Evolutionary conservation across 2,888 invertebrate genomes (phyloP), one percentile per base, ranked within the genome.

Genomic region (Lepidocyrtoides sp.): DNA sequence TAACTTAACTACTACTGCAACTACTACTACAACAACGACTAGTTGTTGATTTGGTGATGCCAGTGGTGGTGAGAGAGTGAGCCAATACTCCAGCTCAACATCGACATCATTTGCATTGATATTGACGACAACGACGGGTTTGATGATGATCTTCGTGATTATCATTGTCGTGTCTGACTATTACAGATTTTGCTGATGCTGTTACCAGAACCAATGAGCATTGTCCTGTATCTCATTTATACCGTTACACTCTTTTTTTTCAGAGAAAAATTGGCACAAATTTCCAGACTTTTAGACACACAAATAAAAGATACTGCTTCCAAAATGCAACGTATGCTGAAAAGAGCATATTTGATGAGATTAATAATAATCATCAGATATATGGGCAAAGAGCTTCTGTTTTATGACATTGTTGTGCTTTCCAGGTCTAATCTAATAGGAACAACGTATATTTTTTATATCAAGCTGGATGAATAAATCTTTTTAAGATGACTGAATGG

Each of bases 261-360:
- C n/a, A n/a, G n/a, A 23, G 17, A 51, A 84, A 86, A 86, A 86
- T 86, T 86, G 86, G 75, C 86, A 86, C 86, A 86, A 75, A 75
- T 86, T 57, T 84, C 84, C 84, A 84, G 69, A 72, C 69, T 14
- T 44, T 32, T 72, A 12, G 8, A 23, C 12, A 44, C 1, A 20
- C 72, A 54, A 54, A 48, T 2, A 14, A 4, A 63, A 14, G n/a
- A 14, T 12, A 29, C 12, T 4, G 63, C 14, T 29, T 14, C 12
- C 26, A n/a, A n/a, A n/a, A n/a, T n/a, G n/a, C n/a, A n/a, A n/a
- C n/a, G n/a, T n/a, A n/a, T n/a, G n/a, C n/a, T n/a, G n/a, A n/a
- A n/a, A n/a, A n/a, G n/a, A n/a, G n/a, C n/a, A n/a, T n/a, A n/a
- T n/a, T n/a, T n/a, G n/a, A n/a, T n/a, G n/a, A n/a, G n/a, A n/a